Evolutionary conservation across 2,113 vertebrate genomes (phyloP).

Genomic region (Micronycteris hirsuta): DNA sequence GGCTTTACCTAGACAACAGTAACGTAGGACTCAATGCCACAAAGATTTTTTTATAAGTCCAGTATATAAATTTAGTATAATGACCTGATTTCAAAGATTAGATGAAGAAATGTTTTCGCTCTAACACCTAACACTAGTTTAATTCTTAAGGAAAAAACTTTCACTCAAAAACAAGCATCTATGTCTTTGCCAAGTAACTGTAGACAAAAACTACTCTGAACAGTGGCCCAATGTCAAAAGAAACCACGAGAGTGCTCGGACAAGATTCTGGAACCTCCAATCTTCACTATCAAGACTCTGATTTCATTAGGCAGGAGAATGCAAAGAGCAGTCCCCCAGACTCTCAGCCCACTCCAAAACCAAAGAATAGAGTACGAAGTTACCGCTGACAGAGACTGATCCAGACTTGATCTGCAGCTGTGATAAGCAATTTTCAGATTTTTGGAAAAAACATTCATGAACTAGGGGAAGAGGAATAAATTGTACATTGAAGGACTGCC

Average conservation of each 20-base stretch:
- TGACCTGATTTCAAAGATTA: constrained; percentile 29
- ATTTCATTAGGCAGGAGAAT: neutral
- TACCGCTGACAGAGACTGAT: neutral
- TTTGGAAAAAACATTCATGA: neutral
- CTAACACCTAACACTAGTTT: neutral
- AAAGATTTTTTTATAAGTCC: neutral
- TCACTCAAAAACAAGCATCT: constrained; percentile 12
- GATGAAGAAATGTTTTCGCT: constrained; percentile 13
- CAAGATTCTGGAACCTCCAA: neutral
- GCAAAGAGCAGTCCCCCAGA: neutral
- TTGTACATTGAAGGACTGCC: neutral
- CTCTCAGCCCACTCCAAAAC: neutral
- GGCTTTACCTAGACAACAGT: constrained; percentile 38
- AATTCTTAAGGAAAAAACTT: neutral
- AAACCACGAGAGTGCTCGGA: neutral
- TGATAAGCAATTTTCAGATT: neutral
- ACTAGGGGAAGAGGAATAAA: neutral
- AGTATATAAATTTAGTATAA: neutral
- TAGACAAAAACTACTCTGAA: neutral
- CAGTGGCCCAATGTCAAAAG: neutral
- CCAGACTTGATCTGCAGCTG: neutral
- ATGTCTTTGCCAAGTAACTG: neutral
- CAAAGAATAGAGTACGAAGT: neutral
- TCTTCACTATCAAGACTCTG: neutral
- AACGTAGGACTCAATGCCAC: constrained; percentile 15